phyloP scores from a whole-genome alignment of 2,888 invertebrate genomes.

The Drosophila vallismaia region DNA sequence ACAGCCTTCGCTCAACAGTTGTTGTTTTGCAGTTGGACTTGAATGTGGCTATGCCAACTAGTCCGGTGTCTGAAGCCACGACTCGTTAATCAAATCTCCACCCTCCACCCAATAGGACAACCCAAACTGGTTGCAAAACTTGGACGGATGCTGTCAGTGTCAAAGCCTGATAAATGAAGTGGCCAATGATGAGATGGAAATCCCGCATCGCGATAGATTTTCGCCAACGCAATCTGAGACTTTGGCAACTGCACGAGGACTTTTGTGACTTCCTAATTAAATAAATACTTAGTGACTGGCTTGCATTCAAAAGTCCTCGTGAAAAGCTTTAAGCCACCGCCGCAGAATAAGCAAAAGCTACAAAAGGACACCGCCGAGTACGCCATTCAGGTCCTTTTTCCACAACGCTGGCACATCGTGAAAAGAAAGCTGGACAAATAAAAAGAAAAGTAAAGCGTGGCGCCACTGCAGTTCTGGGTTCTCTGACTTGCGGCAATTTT shows the following conservation, averaged over 20 bases:
- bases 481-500: constrained; percentile 56
- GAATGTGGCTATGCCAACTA: constrained; percentile 38
- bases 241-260: constrained; percentile 14
- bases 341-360: constrained; percentile 17
- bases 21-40: constrained; percentile 27
- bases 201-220: constrained; percentile 16
- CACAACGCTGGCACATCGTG: constrained; percentile 3
- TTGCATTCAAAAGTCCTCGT: constrained; percentile 21
- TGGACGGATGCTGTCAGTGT: constrained; percentile 59
- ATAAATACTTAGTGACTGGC: constrained; percentile 20
- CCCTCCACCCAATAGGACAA: constrained; percentile 26
- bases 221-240: not conserved
- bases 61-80: constrained; percentile 15
- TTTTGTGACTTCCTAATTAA: constrained; percentile 21
- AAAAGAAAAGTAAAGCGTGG: constrained; percentile 8
- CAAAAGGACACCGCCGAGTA: constrained; percentile 16
- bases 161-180: constrained; percentile 75
- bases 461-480: constrained; percentile 32
- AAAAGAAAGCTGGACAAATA: constrained; percentile 36
- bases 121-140: constrained; percentile 55
- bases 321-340: constrained; percentile 16
- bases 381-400: constrained; percentile 17
- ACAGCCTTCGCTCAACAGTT: constrained; percentile 37
- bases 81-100: constrained; percentile 68
- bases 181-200: constrained; percentile 19